Evolutionary conservation across 2,113 vertebrate species (phyloP), one percentile per base, ranked within the genome.

Genomic region (Zonotrichia leucophrys): DNA sequence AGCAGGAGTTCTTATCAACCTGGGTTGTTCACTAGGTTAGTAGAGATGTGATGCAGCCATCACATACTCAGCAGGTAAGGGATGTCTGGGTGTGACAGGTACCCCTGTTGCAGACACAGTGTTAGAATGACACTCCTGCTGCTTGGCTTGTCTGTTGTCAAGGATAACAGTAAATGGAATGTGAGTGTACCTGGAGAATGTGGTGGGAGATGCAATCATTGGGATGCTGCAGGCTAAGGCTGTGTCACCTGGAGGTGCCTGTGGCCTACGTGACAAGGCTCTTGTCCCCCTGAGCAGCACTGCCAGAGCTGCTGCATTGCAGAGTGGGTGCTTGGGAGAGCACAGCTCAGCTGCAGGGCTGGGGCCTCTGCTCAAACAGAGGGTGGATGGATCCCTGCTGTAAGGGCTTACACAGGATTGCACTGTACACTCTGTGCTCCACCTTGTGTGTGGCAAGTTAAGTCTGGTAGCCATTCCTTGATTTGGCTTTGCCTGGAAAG

Each of bases 221-320:
- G 69, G 23, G 70, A 1, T 64, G 89, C 21, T 67, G 59, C 30
- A 42, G 60, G n/a, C 88, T 33, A 5, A 60, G 59, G 27, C 72
- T 60, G 42, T 25, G 25, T 55, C 33, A 8, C 46, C 49, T 19
- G 3, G 2, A 15, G 59, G 90, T 90, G 87, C 20, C 67, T 62
- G 90, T 87, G 68, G 64, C 50, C 74, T 76, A 89, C 25, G 31
- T 93, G 94, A 76, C 87, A 13, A 27, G 76, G 35, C 62, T 47
- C 56, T 21, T 67, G 73, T 87, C 44, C 62, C 41, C 22, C 21
- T 4, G 23, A 37, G 41, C 28, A 33, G 69, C 0, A 0, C 37
- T 58, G 5, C 59, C 35, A 12, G 31, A 56, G 66, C 50, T 89
- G 70, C 70, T 31, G 92, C 92, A 92, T 11, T 94, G 92, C 90